phyloP scores from a whole-genome alignment of 2,113 vertebrate genomes.

The Holacanthus passer region DNA sequence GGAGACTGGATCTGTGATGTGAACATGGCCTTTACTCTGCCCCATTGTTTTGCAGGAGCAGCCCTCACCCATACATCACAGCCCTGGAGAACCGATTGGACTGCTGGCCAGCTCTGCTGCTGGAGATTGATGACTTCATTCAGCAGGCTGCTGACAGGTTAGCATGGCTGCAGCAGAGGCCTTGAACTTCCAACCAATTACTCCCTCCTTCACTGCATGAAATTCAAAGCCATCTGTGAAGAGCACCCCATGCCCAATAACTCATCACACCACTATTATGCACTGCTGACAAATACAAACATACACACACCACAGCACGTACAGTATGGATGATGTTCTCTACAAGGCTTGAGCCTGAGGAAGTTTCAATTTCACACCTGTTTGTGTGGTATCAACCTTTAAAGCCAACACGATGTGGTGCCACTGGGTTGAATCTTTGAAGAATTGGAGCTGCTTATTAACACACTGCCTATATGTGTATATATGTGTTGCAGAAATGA shows the following conservation, averaged over 20 bases:
- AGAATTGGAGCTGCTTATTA: background rate
- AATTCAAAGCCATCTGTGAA: slow-evolving; percentile 36
- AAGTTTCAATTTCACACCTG: background rate
- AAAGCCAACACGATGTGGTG: background rate
- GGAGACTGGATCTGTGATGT: background rate
- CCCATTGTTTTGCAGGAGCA: slow-evolving; percentile 82
- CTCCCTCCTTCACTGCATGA: background rate
- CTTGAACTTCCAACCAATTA: slow-evolving; percentile 31
- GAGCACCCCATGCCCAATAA: slow-evolving; percentile 3
- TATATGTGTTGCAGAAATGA: slow-evolving; percentile 79
- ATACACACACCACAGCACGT: background rate
- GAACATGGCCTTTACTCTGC: slow-evolving; percentile 7
- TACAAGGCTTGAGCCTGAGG: background rate
- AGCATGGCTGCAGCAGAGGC: slow-evolving; percentile 22
- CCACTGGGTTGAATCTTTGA: background rate
- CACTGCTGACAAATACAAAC: background rate
- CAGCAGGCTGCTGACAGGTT: slow-evolving; percentile 86
- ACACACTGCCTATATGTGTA: background rate
- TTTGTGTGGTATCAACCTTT: background rate
- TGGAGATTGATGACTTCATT: slow-evolving; percentile 88
- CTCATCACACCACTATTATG: background rate
- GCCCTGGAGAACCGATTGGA: slow-evolving; percentile 92
- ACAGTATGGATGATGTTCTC: background rate
- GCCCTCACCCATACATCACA: slow-evolving; percentile 92
- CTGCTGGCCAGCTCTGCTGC: slow-evolving; percentile 91